A percentile compares a stretch with the other conserved stretches of the same genome.
These are phyloP conservation scores for Halictus quadricinctus DNA, from an alignment of 2,888 invertebrate genomes.

Conservation along the genomic window DNA sequence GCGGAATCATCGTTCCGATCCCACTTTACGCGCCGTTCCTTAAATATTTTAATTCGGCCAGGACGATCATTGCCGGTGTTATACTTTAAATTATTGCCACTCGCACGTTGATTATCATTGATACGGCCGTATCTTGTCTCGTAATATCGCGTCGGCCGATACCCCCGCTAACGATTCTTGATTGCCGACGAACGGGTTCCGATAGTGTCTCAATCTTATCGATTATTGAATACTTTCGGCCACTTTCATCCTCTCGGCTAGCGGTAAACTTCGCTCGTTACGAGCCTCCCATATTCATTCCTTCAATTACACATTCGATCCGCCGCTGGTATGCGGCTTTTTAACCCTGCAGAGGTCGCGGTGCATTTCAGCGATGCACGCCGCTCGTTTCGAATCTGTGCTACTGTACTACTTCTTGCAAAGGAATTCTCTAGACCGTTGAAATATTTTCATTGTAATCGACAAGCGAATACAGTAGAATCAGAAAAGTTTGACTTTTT, in stretches of 20 bases:
- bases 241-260: background rate
- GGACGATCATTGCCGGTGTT: slow-evolving; percentile 44
- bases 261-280: slow-evolving; percentile 3
- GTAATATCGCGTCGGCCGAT: slow-evolving; percentile 18
- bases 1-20: slow-evolving; percentile 30
- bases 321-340: background rate
- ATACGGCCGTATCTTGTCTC: slow-evolving; percentile 25
- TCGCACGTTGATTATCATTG: slow-evolving; percentile 46
- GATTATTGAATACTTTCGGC: slow-evolving; percentile 63
- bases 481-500: background rate
- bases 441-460: background rate
- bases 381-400: background rate
- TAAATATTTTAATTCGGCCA: slow-evolving; percentile 54
- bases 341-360: background rate
- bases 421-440: background rate
- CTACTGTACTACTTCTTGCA: background rate
- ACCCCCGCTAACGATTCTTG: slow-evolving; percentile 23
- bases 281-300: background rate
- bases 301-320: background rate
- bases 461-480: background rate
- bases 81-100: slow-evolving; percentile 50
- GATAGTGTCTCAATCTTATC: slow-evolving; percentile 67
- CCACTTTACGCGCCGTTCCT: slow-evolving; percentile 41
- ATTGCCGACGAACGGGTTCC: slow-evolving; percentile 41
- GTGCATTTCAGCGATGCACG: background rate